Conservation (phyloP, 2,888 invertebrate genomes). For the Lasioglossum marginatum region DNA sequence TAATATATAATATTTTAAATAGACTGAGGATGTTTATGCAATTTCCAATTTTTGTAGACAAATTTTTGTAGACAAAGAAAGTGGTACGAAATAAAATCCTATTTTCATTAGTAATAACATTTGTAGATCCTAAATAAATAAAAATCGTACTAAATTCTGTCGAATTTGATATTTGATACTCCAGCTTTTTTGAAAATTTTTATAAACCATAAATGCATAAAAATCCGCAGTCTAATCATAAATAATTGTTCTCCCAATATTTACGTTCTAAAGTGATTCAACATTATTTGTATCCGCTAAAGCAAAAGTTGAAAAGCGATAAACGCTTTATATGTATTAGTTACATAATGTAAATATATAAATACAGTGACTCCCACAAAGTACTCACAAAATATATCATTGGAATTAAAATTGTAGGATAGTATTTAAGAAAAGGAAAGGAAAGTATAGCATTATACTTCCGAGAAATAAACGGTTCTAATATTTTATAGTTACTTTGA, state of each 20-base stretch:
- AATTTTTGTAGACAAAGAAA: too few species aligned
- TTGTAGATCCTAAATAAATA: too few species aligned
- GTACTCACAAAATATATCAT: background rate
- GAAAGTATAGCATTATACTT: background rate
- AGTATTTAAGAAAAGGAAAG: background rate
- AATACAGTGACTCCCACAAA: too few species aligned
- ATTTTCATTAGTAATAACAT: too few species aligned
- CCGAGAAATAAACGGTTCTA: background rate
- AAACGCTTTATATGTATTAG: background rate
- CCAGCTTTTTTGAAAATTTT: too few species aligned
- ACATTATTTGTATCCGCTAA: background rate
- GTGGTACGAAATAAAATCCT: too few species aligned
- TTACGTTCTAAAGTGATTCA: background rate
- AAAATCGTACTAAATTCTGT: too few species aligned
- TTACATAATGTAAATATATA: background rate
- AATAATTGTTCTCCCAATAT: background rate
- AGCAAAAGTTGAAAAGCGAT: background rate
- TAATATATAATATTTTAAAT: background rate
- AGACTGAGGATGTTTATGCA: too few species aligned
- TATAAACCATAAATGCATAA: too few species aligned
- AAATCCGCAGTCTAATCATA: background rate
- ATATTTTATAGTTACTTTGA: constrained; percentile 1
- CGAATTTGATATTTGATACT: too few species aligned
- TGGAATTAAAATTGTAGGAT: background rate
- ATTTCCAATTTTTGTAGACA: too few species aligned